These are phyloP conservation scores for Drosophila picticornis DNA, from an alignment of 2,888 invertebrate genomes.

Conservation along the genomic window DNA sequence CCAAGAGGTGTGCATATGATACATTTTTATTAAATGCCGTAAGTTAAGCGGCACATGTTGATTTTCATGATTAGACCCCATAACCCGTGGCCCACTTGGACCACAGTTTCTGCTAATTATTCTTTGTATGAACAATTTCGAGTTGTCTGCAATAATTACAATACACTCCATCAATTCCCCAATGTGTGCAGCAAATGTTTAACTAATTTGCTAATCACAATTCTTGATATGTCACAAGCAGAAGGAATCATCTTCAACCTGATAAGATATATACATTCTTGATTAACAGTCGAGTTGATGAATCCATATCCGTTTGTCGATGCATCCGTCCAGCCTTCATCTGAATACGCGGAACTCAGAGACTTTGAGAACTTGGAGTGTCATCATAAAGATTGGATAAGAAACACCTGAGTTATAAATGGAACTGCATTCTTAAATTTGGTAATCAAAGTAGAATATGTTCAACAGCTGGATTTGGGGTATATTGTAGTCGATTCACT, in stretches of 20 bases:
- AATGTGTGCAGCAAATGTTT: no score
- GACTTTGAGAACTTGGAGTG: neutral
- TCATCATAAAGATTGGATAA: neutral
- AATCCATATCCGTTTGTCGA: neutral
- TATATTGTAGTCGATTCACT: neutral
- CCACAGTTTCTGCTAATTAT: neutral
- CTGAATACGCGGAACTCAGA: no score
- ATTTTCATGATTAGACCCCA: conserved; percentile 57
- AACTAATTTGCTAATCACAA: no score
- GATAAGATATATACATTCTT: neutral
- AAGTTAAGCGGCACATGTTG: conserved; percentile 51
- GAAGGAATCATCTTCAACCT: neutral
- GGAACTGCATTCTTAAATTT: neutral
- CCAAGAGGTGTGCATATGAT: conserved; percentile 34
- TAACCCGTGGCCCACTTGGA: neutral
- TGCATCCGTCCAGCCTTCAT: neutral
- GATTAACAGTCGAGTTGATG: neutral
- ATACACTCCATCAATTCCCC: no score
- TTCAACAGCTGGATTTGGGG: neutral
- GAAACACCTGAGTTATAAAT: neutral
- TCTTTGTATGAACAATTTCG: neutral
- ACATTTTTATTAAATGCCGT: conserved; percentile 60
- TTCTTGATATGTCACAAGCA: neutral
- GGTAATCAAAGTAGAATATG: neutral
- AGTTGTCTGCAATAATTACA: neutral